Conservation (phyloP, 2,888 invertebrate species). For the Protodeltote pygarga region DNA sequence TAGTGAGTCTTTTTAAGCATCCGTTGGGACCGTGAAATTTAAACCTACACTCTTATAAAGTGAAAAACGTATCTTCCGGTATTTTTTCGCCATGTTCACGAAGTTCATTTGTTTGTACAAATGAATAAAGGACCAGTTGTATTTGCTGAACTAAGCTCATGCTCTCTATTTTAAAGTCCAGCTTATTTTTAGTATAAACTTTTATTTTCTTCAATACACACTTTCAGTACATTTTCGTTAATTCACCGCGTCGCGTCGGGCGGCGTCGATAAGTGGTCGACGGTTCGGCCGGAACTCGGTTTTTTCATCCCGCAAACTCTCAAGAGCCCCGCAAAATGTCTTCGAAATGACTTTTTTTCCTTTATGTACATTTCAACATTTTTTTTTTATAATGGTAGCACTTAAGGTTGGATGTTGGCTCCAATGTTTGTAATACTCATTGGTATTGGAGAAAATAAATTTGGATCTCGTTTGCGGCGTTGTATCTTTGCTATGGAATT, state of each 20-base stretch:
- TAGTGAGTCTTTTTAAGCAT: too few relatives aligned
- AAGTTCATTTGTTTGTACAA: too few relatives aligned
- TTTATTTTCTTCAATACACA: slow-evolving; percentile 15
- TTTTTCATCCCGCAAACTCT: slow-evolving; percentile 78
- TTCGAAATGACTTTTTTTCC: slow-evolving; percentile 78
- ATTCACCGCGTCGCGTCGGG: slow-evolving; percentile 67
- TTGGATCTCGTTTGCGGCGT: slow-evolving; percentile 44
- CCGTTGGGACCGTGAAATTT: too few relatives aligned
- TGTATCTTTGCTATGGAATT: slow-evolving; percentile 30
- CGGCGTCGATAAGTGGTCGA: slow-evolving; percentile 76
- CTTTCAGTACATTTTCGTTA: slow-evolving; percentile 55
- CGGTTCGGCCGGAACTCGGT: slow-evolving; percentile 74
- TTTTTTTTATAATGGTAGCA: slow-evolving; percentile 69
- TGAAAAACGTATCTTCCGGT: too few relatives aligned
- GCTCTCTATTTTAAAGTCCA: not conserved
- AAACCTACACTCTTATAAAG: too few relatives aligned
- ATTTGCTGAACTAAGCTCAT: not conserved
- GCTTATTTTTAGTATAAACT: slow-evolving; percentile 6
- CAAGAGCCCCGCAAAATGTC: slow-evolving; percentile 81
- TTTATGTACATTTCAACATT: slow-evolving; percentile 78
- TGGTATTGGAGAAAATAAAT: slow-evolving; percentile 16
- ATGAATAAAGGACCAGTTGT: not conserved
- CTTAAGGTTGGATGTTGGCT: slow-evolving; percentile 57
- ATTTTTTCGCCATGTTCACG: too few relatives aligned
- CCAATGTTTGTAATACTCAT: slow-evolving; percentile 44